phyloP scores from a whole-genome alignment of 2,797 vertebrate species.

The Enoplosus armatus region DNA sequence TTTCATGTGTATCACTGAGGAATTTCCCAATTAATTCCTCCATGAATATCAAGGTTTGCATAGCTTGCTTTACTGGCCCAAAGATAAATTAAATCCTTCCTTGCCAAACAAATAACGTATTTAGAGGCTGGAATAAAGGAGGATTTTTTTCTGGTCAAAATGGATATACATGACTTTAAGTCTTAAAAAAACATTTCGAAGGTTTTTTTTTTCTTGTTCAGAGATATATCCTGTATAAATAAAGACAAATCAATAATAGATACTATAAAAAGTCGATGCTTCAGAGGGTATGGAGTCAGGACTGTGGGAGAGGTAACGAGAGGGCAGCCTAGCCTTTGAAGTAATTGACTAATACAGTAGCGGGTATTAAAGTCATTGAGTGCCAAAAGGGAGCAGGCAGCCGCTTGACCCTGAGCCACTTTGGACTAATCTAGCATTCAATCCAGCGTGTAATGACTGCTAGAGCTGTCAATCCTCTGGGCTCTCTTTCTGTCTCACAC shows the following conservation, averaged over 20 bases:
- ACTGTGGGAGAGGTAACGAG: slow-evolving; percentile 69
- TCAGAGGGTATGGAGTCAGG: slow-evolving; percentile 56
- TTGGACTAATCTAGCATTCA: slow-evolving; percentile 99
- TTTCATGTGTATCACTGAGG: not conserved
- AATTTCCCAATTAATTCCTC: not conserved
- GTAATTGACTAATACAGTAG: slow-evolving; percentile 99
- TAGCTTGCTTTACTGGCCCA: not conserved
- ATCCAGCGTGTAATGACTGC: slow-evolving; percentile 99
- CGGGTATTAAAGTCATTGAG: slow-evolving; percentile 99
- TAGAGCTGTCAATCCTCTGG: slow-evolving; percentile 98
- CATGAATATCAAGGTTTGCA: not conserved
- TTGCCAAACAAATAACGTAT: not conserved
- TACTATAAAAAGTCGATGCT: slow-evolving; percentile 67
- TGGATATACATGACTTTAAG: not conserved
- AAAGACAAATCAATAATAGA: slow-evolving; percentile 67
- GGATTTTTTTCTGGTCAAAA: not conserved
- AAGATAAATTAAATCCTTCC: not conserved
- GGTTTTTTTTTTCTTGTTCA: not conserved
- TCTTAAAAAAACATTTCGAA: not conserved
- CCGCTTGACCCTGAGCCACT: slow-evolving; percentile 99
- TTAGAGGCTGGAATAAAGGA: not conserved
- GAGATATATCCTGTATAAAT: slow-evolving; percentile 49
- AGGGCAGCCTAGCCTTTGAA: slow-evolving; percentile 92
- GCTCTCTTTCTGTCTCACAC: slow-evolving; percentile 89
- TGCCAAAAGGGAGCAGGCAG: slow-evolving; percentile 99